Percentiles rank a stretch among this genome's conserved stretches.
Evolutionary conservation across 1,140 invertebrate genomes (phyloP).

Genomic region (Antheraea mylitta): DNA sequence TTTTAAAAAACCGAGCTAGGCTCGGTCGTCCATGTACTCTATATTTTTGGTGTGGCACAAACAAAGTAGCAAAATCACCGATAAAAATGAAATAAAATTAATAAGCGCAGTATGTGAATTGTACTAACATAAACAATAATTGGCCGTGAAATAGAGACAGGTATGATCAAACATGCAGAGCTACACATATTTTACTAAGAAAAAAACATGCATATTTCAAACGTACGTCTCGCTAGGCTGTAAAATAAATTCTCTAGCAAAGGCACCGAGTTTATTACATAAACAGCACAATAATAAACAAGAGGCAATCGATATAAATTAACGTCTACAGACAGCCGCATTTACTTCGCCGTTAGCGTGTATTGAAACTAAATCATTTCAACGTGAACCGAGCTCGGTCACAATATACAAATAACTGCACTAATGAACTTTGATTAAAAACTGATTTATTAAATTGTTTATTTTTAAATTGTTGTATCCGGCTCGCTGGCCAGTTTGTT

Average conservation of each 20-base stretch:
- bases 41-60: too few relatives aligned
- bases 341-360: slow-evolving; percentile 52
- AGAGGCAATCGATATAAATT: slow-evolving; percentile 61
- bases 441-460: slow-evolving; percentile 38
- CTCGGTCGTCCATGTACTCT: too few relatives aligned
- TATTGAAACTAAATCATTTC: slow-evolving; percentile 71
- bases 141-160: not conserved
- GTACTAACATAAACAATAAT: too few relatives aligned
- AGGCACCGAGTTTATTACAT: slow-evolving; percentile 49
- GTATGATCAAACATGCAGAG: not conserved
- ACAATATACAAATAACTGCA: slow-evolving; percentile 51
- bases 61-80: too few relatives aligned
- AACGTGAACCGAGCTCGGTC: slow-evolving; percentile 37
- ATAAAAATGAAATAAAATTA: too few relatives aligned
- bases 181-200: slow-evolving; percentile 11
- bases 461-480: slow-evolving; percentile 35
- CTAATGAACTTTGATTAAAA: slow-evolving; percentile 68
- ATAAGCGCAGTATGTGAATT: too few relatives aligned
- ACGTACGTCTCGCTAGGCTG: slow-evolving; percentile 20
- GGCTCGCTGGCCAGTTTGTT: slow-evolving; percentile 25
- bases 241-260: slow-evolving; percentile 58
- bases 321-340: slow-evolving; percentile 45
- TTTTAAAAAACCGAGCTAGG: too few relatives aligned
- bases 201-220: slow-evolving; percentile 27
- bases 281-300: slow-evolving; percentile 57